These are phyloP conservation scores for Fistularia tabacaria DNA, from an alignment of 2,797 vertebrate species.

Conservation along the genomic window DNA sequence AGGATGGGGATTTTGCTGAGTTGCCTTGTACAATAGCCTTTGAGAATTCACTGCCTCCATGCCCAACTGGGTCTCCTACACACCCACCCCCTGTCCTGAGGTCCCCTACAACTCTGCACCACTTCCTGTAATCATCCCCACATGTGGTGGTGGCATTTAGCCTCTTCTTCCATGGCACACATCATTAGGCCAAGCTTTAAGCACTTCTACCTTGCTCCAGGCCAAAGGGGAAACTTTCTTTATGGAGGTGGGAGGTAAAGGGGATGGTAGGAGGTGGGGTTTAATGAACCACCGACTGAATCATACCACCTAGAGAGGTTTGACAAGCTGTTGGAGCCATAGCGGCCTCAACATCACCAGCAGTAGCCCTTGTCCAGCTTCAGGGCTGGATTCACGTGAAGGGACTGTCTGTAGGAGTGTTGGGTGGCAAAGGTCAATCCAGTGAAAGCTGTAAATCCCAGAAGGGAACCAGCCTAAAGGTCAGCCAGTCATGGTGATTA, in stretches of 20 bases:
- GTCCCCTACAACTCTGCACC: slow-evolving; percentile 66
- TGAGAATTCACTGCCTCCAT: slow-evolving; percentile 63
- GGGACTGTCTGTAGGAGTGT: slow-evolving; percentile 68
- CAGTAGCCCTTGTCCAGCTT: slow-evolving; percentile 41
- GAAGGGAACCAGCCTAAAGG: slow-evolving; percentile 68
- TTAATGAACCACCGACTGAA: slow-evolving; percentile 68
- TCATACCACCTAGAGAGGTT: slow-evolving; percentile 73
- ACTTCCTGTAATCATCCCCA: slow-evolving; percentile 81
- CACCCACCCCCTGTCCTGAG: slow-evolving; percentile 38
- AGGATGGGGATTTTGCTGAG: slow-evolving; percentile 64
- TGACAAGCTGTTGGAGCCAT: slow-evolving; percentile 64
- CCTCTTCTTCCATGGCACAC: slow-evolving; percentile 68
- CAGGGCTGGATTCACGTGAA: slow-evolving; percentile 52
- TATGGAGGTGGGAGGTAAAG: slow-evolving; percentile 48
- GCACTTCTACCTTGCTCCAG: slow-evolving; percentile 69
- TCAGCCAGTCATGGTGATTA: slow-evolving; percentile 72
- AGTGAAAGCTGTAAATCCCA: slow-evolving; percentile 76
- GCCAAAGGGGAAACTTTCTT: slow-evolving; percentile 64
- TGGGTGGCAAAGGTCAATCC: slow-evolving; percentile 65
- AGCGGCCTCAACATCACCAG: slow-evolving; percentile 43
- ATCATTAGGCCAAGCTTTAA: slow-evolving; percentile 76
- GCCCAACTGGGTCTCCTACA: slow-evolving; percentile 47
- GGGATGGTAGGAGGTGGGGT: slow-evolving; percentile 46
- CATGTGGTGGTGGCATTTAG: slow-evolving; percentile 76
- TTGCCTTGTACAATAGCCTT: slow-evolving; percentile 64